Evolutionary conservation across 2,113 vertebrate species (phyloP).

Genomic region (Channa maculata): DNA sequence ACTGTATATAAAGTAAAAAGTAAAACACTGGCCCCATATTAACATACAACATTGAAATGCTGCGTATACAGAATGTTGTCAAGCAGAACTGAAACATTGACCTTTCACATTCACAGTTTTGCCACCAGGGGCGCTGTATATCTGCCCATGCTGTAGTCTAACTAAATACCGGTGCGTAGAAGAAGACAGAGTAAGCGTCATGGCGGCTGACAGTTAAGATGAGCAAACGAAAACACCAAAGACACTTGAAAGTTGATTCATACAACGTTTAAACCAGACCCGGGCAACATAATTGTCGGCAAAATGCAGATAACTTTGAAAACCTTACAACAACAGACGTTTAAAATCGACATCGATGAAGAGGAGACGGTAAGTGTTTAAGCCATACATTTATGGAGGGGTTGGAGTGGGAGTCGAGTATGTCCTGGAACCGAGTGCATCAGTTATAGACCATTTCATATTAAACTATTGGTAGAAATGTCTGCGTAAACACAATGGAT

Average conservation of each 20-base stretch:
- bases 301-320: conserved; percentile 95
- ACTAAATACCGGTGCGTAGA: background rate
- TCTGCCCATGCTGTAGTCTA: background rate
- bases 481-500: background rate
- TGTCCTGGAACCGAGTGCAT: conserved; percentile 37
- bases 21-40: no score
- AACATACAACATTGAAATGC: no score
- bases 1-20: no score
- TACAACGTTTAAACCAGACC: background rate
- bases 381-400: conserved; percentile 40
- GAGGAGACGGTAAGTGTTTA: conserved; percentile 85
- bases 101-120: no score
- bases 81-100: no score
- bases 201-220: conserved; percentile 84
- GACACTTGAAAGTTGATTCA: conserved; percentile 57
- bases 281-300: conserved; percentile 20
- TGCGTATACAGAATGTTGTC: no score
- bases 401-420: conserved; percentile 58
- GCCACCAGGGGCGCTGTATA: conserved; percentile 29
- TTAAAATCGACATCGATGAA: conserved; percentile 91
- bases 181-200: conserved; percentile 75
- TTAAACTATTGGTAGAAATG: background rate
- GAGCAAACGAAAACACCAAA: conserved; percentile 78
- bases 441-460: background rate
- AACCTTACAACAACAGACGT: conserved; percentile 95